Evolutionary conservation across 2,888 invertebrate genomes (phyloP).

Genomic region (Lochmaea crataegi): DNA sequence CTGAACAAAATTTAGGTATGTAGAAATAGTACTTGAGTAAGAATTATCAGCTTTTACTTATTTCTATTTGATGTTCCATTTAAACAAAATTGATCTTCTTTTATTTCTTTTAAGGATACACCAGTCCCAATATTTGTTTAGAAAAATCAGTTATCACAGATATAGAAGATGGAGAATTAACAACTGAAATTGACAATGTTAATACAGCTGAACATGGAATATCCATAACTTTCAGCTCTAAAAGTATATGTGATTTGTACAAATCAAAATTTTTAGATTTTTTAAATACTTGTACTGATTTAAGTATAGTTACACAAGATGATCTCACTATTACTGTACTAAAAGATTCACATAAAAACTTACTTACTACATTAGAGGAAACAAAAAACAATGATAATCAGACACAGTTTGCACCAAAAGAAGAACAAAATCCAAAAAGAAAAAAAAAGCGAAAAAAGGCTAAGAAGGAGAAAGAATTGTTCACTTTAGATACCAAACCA

Average conservation of each 20-base stretch:
- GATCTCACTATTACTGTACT: conserved; percentile 63
- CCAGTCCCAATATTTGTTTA: neutral
- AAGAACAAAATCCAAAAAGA: conserved; percentile 18
- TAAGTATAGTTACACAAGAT: conserved; percentile 57
- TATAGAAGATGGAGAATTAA: conserved; percentile 34
- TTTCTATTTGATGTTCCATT: neutral
- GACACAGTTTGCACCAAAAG: neutral
- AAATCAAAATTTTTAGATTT: conserved; percentile 67
- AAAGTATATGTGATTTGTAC: conserved; percentile 64
- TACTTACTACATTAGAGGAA: conserved; percentile 59
- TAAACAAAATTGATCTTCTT: too few relatives aligned
- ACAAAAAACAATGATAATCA: conserved; percentile 37
- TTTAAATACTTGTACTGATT: conserved; percentile 65
- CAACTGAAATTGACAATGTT: conserved; percentile 6
- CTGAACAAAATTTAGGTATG: neutral
- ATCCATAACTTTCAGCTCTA: conserved; percentile 66
- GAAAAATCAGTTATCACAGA: conserved; percentile 10
- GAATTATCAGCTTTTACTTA: neutral
- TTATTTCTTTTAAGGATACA: neutral
- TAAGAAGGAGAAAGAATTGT: conserved; percentile 58
- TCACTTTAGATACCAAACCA: conserved; percentile 67
- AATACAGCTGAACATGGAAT: conserved; percentile 53
- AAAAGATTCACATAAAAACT: conserved; percentile 65
- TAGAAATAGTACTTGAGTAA: neutral
- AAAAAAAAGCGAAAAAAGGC: conserved; percentile 51